phyloP scores from a whole-genome alignment of 2,797 vertebrate species.

The Tapera naevia region DNA sequence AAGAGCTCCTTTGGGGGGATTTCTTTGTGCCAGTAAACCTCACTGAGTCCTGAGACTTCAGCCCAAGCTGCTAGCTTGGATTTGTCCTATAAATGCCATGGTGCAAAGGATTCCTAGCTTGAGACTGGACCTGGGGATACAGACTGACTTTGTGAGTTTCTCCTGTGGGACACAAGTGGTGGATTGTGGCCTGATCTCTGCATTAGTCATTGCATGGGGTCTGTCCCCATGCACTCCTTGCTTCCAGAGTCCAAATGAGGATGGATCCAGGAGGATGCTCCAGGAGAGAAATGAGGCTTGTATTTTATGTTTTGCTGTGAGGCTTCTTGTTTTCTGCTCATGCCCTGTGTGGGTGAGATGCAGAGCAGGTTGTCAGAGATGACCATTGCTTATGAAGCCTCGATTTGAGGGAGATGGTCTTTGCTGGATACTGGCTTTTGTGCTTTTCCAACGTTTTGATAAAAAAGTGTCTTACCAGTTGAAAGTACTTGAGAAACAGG shows the following conservation, averaged over 20 bases:
- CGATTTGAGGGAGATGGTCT: neutral
- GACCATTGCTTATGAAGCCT: neutral
- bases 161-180: too few relatives aligned
- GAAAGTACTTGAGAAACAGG: neutral
- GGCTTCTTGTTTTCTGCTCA: neutral
- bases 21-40: neutral
- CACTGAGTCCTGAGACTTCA: neutral
- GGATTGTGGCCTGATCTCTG: neutral
- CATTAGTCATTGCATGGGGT: neutral
- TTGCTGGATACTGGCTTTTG: neutral
- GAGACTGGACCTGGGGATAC: neutral
- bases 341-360: neutral
- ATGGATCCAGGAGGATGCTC: neutral
- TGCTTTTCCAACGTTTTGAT: neutral
- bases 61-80: neutral
- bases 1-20: neutral
- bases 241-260: neutral
- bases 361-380: neutral
- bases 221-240: neutral
- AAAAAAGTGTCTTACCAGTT: rapidly evolving
- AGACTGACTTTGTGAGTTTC: neutral
- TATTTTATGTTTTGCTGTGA: neutral
- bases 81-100: neutral
- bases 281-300: neutral
- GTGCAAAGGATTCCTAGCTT: neutral